These are phyloP conservation scores for Papilio demoleus DNA, from an alignment of 2,888 invertebrate species.

Conservation along the genomic window DNA sequence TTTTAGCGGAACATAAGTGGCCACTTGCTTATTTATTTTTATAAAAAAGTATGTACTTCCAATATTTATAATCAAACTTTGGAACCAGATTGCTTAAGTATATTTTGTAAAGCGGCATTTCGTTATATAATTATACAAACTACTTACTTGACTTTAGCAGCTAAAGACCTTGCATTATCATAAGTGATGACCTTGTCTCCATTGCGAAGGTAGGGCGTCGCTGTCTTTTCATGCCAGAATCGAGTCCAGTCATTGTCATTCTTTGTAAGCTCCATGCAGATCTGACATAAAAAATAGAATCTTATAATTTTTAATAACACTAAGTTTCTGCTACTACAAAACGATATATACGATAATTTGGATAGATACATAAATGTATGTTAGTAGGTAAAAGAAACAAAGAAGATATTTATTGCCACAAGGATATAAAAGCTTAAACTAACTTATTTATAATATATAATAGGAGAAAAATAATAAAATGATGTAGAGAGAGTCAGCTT, in stretches of 20 bases:
- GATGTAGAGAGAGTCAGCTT: too few species aligned
- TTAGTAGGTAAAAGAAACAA: too few species aligned
- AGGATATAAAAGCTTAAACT: too few species aligned
- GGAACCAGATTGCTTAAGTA: too few species aligned
- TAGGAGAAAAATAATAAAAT: too few species aligned
- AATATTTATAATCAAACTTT: too few species aligned
- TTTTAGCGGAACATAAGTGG: too few species aligned
- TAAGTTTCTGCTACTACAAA: background rate
- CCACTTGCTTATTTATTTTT: too few species aligned
- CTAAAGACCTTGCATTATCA: conserved; percentile 89
- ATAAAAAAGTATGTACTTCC: too few species aligned
- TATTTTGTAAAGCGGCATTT: too few species aligned
- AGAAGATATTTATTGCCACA: too few species aligned
- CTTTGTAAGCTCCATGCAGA: conserved; percentile 85
- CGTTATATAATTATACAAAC: background rate
- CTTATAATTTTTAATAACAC: background rate
- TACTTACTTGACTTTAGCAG: conserved; percentile 86
- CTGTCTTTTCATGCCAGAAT: conserved; percentile 86
- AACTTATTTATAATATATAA: too few species aligned
- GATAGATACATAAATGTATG: background rate
- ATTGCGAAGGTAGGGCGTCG: conserved; percentile 84
- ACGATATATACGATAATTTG: background rate
- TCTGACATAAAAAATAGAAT: conserved; percentile 64
- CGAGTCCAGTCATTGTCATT: conserved; percentile 84
- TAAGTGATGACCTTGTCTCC: conserved; percentile 87